These are phyloP conservation scores for Galaxea fascicularis DNA, from an alignment of 92 coral and sea anemone species.

Conservation along the genomic window DNA sequence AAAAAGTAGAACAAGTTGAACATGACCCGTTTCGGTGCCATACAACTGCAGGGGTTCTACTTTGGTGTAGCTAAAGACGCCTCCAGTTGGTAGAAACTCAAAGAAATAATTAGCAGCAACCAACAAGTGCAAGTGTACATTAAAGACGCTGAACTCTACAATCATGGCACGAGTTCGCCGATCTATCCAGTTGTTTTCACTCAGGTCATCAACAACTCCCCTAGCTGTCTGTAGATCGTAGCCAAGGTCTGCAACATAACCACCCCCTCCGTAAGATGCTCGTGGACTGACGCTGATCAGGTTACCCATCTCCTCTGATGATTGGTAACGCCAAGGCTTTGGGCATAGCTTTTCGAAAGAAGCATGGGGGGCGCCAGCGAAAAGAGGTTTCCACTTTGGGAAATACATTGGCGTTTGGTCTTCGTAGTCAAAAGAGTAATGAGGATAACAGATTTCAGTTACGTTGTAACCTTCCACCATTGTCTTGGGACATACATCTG, in stretches of 20 bases:
- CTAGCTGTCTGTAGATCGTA: conserved; percentile 55
- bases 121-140: conserved; percentile 68
- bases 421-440: conserved; percentile 59
- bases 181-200: conserved; percentile 64
- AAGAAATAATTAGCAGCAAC: conserved; percentile 61
- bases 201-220: conserved; percentile 51
- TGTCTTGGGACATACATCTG: conserved; percentile 9
- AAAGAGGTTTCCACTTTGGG: conserved; percentile 60
- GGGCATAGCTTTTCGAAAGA: conserved; percentile 60
- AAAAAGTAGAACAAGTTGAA: conserved; percentile 28
- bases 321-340: conserved; percentile 77
- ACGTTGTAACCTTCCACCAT: conserved; percentile 4
- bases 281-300: conserved; percentile 51
- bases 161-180: conserved; percentile 65
- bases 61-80: conserved; percentile 30
- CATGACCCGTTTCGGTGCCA: conserved; percentile 33
- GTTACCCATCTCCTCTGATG: conserved; percentile 39
- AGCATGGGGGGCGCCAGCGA: background rate
- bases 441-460: conserved; percentile 13
- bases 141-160: conserved; percentile 61
- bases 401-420: conserved; percentile 69
- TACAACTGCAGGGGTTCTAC: conserved; percentile 33
- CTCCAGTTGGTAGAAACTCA: conserved; percentile 74
- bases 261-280: conserved; percentile 75
- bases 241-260: conserved; percentile 77